phyloP scores from a whole-genome alignment of 2,797 vertebrate species.

The Heteromormyrus szaboi region DNA sequence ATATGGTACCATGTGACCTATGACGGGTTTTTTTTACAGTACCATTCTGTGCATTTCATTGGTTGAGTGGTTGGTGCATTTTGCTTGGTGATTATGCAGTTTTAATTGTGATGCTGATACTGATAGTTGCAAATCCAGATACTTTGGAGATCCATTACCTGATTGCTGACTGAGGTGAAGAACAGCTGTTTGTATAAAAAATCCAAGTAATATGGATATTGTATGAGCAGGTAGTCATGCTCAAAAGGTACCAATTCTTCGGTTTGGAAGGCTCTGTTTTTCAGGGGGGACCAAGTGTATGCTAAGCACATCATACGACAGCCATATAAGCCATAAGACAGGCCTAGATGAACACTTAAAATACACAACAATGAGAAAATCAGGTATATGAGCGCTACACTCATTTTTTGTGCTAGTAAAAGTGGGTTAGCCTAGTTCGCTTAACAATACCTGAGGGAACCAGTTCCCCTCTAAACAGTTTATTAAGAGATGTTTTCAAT shows the following conservation, averaged over 20 bases:
- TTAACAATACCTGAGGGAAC: conserved; percentile 4
- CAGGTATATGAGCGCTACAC: neutral
- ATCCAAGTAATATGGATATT: neutral
- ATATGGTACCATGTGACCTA: conserved; percentile 3
- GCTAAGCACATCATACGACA: neutral
- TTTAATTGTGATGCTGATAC: neutral
- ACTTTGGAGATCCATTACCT: neutral
- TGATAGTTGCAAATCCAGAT: neutral
- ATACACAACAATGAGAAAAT: neutral
- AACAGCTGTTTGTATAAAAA: neutral
- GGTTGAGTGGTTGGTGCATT: conserved; percentile 55
- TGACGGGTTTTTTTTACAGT: neutral
- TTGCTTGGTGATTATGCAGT: conserved; percentile 67
- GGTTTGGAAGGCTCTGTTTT: neutral
- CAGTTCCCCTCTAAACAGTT: conserved; percentile 5
- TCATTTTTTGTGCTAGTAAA: neutral
- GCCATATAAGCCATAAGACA: neutral
- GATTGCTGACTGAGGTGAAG: neutral
- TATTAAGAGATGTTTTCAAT: conserved; percentile 7
- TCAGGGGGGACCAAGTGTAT: neutral
- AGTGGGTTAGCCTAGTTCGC: conserved; percentile 4
- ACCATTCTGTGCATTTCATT: conserved; percentile 3
- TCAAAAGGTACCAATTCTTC: neutral
- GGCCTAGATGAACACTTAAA: neutral
- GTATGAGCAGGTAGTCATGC: neutral